These are phyloP conservation scores for Rhagium mordax DNA, from an alignment of 2,888 invertebrate species.

Conservation along the genomic window DNA sequence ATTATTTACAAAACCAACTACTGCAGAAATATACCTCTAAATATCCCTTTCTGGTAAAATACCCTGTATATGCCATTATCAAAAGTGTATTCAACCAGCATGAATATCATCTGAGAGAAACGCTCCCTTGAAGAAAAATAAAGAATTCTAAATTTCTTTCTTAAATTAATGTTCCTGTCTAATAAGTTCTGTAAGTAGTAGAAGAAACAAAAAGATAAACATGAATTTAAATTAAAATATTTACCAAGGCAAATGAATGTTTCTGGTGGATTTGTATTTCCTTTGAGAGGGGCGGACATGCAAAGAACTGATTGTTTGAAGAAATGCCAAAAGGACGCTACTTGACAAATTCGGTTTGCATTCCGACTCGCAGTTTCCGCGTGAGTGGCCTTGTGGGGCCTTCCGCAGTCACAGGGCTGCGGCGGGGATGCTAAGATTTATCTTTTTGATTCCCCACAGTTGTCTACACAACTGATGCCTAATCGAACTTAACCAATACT, in stretches of 20 bases:
- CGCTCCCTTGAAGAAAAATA: not conserved
- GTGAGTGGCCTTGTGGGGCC: conserved; percentile 48
- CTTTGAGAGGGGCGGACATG: conserved; percentile 53
- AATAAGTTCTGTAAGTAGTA: conserved; percentile 12
- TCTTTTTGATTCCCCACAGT: conserved; percentile 42
- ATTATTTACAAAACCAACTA: too few relatives aligned
- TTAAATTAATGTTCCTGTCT: not conserved
- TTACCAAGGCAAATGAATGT: conserved; percentile 59
- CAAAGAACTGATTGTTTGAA: conserved; percentile 63
- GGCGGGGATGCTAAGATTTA: conserved; percentile 48
- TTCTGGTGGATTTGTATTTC: conserved; percentile 50
- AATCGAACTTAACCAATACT: conserved; percentile 35
- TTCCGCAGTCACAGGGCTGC: conserved; percentile 42
- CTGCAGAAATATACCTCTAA: too few relatives aligned
- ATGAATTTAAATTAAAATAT: conserved; percentile 61
- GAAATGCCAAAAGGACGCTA: conserved; percentile 62
- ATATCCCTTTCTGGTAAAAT: not conserved
- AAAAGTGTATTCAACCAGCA: not conserved
- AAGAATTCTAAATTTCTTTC: not conserved
- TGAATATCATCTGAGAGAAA: not conserved
- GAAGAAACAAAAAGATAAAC: conserved; percentile 51
- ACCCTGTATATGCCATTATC: not conserved
- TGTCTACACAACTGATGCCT: conserved; percentile 39
- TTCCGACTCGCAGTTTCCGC: conserved; percentile 68
- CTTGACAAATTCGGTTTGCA: conserved; percentile 70